These are phyloP conservation scores for Ashinkailepas kermadecensis DNA, from an alignment of 2,888 invertebrate genomes.

Conservation along the genomic window DNA sequence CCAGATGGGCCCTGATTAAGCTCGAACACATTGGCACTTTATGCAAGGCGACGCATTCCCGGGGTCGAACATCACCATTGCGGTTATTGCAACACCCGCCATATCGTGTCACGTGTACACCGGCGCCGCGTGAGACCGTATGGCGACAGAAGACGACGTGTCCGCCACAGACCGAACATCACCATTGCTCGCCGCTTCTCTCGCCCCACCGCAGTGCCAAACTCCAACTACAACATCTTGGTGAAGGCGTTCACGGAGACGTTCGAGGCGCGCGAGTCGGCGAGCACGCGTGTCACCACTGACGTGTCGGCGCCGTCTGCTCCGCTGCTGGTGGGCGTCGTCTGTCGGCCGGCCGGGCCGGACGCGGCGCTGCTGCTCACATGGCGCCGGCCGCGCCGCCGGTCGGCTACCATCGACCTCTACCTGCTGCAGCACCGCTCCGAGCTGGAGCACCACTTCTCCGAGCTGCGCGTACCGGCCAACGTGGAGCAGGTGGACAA, in stretches of 20 bases:
- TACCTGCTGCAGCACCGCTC: conserved; percentile 58
- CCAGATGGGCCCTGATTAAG: too few relatives aligned
- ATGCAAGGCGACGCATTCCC: too few relatives aligned
- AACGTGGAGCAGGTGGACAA: conserved; percentile 35
- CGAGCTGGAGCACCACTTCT: conserved; percentile 41
- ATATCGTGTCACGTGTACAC: too few relatives aligned
- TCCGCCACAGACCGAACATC: too few relatives aligned
- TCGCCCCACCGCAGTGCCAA: conserved; percentile 59
- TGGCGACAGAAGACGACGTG: too few relatives aligned
- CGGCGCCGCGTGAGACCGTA: too few relatives aligned
- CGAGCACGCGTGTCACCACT: conserved; percentile 63
- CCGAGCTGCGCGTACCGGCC: conserved; percentile 38
- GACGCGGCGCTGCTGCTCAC: conserved; percentile 72
- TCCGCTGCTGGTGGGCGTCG: conserved; percentile 71
- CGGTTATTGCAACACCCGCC: too few relatives aligned
- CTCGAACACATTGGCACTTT: too few relatives aligned
- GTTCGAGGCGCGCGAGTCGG: conserved; percentile 68
- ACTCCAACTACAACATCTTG: conserved; percentile 77
- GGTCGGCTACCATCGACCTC: conserved; percentile 70
- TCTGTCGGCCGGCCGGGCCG: conserved; percentile 68
- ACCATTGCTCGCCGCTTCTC: background rate
- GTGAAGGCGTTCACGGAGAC: conserved; percentile 71
- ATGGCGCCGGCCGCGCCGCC: conserved; percentile 72
- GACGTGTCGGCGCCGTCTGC: conserved; percentile 73
- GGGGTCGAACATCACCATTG: too few relatives aligned